Evolutionary conservation across 2,113 vertebrate genomes (phyloP).

Genomic region (Sebastes schlegelii): DNA sequence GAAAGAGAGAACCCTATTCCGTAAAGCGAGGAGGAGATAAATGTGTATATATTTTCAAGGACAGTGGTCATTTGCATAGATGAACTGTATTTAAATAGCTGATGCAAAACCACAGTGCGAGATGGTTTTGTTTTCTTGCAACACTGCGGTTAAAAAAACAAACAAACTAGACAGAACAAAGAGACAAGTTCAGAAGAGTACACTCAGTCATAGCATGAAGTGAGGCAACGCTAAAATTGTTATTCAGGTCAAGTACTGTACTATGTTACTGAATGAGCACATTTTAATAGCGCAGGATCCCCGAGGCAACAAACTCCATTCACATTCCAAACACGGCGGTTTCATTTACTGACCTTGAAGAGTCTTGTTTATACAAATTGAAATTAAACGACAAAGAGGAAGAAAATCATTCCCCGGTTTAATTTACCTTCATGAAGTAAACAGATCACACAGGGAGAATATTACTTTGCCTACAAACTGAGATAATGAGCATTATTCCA

Average conservation of each 20-base stretch:
- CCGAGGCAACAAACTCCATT: conserved; percentile 70
- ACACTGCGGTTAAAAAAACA: conserved; percentile 10
- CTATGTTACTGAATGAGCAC: conserved; percentile 74
- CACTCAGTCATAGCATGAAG: conserved; percentile 33
- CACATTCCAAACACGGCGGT: conserved; percentile 69
- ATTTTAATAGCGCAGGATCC: conserved; percentile 76
- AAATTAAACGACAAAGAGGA: conserved; percentile 74
- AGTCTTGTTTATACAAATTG: conserved; percentile 78
- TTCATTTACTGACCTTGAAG: conserved; percentile 81
- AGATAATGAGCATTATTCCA: conserved; percentile 65
- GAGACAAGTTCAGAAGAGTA: conserved; percentile 31
- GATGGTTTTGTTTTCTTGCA: not conserved
- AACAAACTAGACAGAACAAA: conserved; percentile 26
- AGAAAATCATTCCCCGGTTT: conserved; percentile 66
- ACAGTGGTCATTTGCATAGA: conserved; percentile 13
- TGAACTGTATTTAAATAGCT: conserved; percentile 35
- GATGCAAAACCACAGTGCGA: conserved; percentile 14
- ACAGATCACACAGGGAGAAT: conserved; percentile 63
- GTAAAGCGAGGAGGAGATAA: not conserved
- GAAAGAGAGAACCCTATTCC: not conserved
- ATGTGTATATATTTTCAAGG: not conserved
- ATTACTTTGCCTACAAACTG: conserved; percentile 51
- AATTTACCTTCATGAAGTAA: conserved; percentile 65
- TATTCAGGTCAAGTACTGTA: conserved; percentile 77
- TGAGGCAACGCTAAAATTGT: conserved; percentile 68